These are phyloP conservation scores for Rhaphigaster nebulosa DNA, from an alignment of 2,888 invertebrate genomes.

Conservation along the genomic window DNA sequence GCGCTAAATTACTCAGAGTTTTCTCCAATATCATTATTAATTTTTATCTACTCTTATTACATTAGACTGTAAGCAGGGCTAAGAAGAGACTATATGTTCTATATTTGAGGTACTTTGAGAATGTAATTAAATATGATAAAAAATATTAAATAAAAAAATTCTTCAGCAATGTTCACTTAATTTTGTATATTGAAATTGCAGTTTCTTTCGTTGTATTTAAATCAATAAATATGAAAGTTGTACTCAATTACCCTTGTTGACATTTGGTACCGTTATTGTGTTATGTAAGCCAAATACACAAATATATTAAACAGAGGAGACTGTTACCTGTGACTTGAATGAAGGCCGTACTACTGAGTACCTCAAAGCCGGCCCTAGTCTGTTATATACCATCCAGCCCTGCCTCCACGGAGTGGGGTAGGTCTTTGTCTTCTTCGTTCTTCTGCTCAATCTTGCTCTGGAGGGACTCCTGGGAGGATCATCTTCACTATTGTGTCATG, in stretches of 20 bases:
- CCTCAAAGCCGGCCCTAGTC: background rate
- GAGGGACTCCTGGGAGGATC: background rate
- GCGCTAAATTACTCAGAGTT: too few relatives aligned
- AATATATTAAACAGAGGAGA: background rate
- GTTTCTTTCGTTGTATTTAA: background rate
- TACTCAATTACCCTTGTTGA: background rate
- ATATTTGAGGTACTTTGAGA: too few relatives aligned
- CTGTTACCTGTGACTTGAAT: background rate
- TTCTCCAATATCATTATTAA: background rate
- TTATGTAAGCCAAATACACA: background rate
- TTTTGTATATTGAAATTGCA: too few relatives aligned
- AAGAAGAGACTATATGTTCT: background rate
- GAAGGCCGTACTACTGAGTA: slow-evolving; percentile 34
- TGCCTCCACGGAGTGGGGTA: background rate
- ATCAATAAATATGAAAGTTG: background rate
- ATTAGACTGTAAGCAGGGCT: background rate
- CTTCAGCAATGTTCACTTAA: too few relatives aligned
- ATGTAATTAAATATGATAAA: too few relatives aligned
- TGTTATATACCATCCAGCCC: background rate
- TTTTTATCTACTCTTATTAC: background rate
- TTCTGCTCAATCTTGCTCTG: slow-evolving; percentile 32
- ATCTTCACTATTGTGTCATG: background rate
- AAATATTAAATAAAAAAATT: too few relatives aligned
- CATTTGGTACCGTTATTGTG: background rate
- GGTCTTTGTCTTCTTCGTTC: background rate